These are phyloP conservation scores for Sebastes dallii DNA, from an alignment of 2,797 vertebrate genomes.

Conservation along the genomic window DNA sequence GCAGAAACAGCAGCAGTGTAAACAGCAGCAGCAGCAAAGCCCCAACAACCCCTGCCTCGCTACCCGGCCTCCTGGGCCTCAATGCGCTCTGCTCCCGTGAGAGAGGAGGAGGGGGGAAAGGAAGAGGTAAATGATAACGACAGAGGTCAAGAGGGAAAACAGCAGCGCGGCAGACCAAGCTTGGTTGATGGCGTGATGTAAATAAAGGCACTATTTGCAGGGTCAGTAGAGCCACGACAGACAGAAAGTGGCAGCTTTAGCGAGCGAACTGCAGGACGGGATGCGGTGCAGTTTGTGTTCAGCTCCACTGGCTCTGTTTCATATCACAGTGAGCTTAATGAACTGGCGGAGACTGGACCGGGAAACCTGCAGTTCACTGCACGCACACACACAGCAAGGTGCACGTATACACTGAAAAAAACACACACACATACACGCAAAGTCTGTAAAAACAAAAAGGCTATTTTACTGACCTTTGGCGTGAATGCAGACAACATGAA, in stretches of 20 bases:
- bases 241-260: neutral
- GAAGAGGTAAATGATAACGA: neutral
- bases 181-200: neutral
- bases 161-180: neutral
- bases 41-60: neutral
- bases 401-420: neutral
- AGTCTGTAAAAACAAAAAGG: neutral
- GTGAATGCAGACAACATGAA: conserved; percentile 9
- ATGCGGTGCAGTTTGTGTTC: conserved; percentile 41
- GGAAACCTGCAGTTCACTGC: conserved; percentile 42
- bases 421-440: neutral
- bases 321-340: conserved; percentile 50
- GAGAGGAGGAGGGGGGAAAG: neutral
- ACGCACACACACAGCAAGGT: neutral
- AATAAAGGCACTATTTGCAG: neutral
- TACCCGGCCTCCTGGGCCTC: neutral
- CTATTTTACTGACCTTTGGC: neutral
- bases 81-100: neutral
- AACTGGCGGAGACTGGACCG: conserved; percentile 31
- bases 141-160: neutral
- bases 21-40: neutral
- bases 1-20: neutral
- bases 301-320: conserved; percentile 54
- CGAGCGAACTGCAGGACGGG: conserved; percentile 45
- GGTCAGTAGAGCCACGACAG: neutral